Conservation (phyloP, 1,140 invertebrate species). For the Drosophila tsacasi region DNA sequence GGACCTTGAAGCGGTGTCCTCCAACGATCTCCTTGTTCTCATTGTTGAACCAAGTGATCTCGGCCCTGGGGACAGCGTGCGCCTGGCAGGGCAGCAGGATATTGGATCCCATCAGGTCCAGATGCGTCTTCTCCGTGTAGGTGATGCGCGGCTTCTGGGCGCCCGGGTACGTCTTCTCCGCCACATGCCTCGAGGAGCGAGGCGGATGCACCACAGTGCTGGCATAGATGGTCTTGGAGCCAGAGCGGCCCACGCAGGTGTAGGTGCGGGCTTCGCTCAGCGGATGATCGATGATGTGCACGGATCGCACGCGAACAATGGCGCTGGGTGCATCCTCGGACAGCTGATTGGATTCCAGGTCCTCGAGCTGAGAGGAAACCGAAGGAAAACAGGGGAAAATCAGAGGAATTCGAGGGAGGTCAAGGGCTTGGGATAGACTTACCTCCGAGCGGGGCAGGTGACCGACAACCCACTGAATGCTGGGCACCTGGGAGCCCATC, state of each 20-base stretch:
- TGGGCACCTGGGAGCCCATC: slow-evolving; percentile 89
- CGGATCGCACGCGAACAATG: slow-evolving; percentile 88
- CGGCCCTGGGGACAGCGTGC: slow-evolving; percentile 88
- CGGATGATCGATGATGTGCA: slow-evolving; percentile 86
- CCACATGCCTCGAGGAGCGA: slow-evolving; percentile 45
- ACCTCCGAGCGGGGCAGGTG: slow-evolving; percentile 88
- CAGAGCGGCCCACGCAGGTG: slow-evolving; percentile 90
- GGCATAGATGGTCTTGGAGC: slow-evolving; percentile 86
- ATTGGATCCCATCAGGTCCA: slow-evolving; percentile 88
- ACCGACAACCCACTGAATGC: slow-evolving; percentile 89
- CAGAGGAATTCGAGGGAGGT: neutral
- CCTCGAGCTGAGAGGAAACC: slow-evolving; percentile 56
- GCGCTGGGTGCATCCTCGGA: slow-evolving; percentile 86
- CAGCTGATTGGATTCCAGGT: slow-evolving; percentile 86
- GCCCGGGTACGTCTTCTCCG: slow-evolving; percentile 70
- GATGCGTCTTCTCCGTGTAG: slow-evolving; percentile 86
- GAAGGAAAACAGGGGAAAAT: neutral
- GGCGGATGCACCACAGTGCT: slow-evolving; percentile 86
- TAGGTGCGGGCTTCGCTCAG: slow-evolving; percentile 85
- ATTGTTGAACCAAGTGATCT: slow-evolving; percentile 89
- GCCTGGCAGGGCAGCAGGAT: slow-evolving; percentile 90
- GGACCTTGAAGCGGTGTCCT: slow-evolving; percentile 86
- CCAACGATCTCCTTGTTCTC: slow-evolving; percentile 86
- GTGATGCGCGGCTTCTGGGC: slow-evolving; percentile 87
- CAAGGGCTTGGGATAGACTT: slow-evolving; percentile 44